A percentile compares a stretch with the other conserved stretches of the same genome.
Conservation (phyloP, 2,113 vertebrate species). For the Mastomys natalensis region DNA sequence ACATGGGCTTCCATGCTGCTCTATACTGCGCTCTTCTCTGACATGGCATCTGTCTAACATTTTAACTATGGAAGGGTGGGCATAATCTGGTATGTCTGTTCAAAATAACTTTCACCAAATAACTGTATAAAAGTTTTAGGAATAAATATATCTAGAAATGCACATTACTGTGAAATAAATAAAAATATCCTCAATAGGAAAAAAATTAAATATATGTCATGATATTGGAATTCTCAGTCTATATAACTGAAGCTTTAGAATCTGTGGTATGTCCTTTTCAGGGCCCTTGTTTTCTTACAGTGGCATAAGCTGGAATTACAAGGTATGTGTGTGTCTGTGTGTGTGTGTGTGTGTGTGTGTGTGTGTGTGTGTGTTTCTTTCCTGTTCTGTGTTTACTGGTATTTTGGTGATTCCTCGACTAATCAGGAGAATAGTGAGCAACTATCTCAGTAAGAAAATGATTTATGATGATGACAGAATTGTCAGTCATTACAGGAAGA, state of each 20-base stretch:
- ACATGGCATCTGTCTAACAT: too few relatives aligned
- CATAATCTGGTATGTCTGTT: too few relatives aligned
- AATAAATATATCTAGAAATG: not conserved
- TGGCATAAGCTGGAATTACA: too few relatives aligned
- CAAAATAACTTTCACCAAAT: not conserved
- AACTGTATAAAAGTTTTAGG: not conserved
- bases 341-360: not conserved
- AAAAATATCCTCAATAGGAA: not conserved
- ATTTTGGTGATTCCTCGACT: not conserved
- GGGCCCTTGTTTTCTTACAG: not conserved
- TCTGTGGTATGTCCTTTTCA: not conserved
- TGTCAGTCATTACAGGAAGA: not conserved
- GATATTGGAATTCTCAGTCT: not conserved
- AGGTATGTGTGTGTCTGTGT: not conserved
- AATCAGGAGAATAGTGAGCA: not conserved
- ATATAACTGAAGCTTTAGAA: not conserved
- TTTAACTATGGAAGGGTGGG: not conserved
- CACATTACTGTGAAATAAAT: not conserved
- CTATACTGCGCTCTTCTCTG: too few relatives aligned
- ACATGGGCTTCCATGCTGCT: too few relatives aligned
- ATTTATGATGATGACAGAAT: not conserved
- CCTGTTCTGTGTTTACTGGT: not conserved
- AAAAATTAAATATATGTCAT: not conserved
- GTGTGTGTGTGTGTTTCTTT: not conserved
- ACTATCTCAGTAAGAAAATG: not conserved